These are phyloP conservation scores for Pyrochroa serraticornis DNA, from an alignment of 2,888 invertebrate species.

Conservation along the genomic window DNA sequence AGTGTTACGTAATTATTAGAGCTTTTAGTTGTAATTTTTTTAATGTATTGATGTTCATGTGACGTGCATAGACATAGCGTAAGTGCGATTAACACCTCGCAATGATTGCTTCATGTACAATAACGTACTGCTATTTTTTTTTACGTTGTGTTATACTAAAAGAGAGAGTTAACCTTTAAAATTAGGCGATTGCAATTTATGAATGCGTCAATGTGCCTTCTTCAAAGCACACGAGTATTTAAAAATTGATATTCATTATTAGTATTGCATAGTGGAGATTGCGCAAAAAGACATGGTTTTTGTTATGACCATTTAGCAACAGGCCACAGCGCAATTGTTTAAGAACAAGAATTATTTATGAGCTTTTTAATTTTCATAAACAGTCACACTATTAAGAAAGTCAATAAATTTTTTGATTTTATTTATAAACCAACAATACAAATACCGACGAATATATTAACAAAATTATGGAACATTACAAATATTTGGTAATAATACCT, in stretches of 20 bases:
- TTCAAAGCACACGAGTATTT: no score
- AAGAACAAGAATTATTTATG: no score
- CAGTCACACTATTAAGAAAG: conserved; percentile 12
- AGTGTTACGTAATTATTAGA: no score
- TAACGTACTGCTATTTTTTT: background rate
- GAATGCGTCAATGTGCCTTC: conserved; percentile 3
- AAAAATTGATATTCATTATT: no score
- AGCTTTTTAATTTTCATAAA: background rate
- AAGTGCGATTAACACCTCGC: no score
- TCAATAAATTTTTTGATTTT: conserved; percentile 22
- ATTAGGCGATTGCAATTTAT: conserved; percentile 15
- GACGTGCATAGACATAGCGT: no score
- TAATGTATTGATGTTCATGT: no score
- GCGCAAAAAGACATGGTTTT: conserved; percentile 1
- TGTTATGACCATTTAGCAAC: background rate
- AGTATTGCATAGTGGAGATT: background rate
- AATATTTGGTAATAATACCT: conserved; percentile 24
- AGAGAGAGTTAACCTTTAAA: conserved; percentile 25
- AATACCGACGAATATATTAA: conserved; percentile 15
- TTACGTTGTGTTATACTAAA: conserved; percentile 5
- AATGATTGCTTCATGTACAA: no score
- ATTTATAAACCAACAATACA: conserved; percentile 25
- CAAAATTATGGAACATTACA: conserved; percentile 6
- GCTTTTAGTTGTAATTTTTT: no score
- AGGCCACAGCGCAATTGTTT: no score